These are phyloP conservation scores for Periphyllus acericola DNA, from an alignment of 2,888 invertebrate genomes.

Conservation along the genomic window DNA sequence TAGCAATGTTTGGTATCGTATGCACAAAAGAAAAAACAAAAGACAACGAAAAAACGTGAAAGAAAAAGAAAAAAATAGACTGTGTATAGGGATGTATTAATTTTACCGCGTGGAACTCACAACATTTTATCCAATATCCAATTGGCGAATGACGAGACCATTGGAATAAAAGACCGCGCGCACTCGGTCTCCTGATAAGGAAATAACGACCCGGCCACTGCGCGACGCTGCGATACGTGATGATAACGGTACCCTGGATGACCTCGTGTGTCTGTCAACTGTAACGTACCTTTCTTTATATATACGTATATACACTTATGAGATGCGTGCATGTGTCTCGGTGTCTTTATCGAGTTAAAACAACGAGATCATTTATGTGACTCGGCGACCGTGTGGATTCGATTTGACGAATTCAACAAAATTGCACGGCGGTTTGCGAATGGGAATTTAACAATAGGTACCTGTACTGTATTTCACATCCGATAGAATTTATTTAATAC, in stretches of 20 bases:
- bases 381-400: not conserved
- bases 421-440: not conserved
- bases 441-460: no score
- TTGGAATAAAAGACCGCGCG: slow-evolving; percentile 41
- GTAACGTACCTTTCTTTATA: not conserved
- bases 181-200: slow-evolving; percentile 57
- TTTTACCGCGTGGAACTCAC: slow-evolving; percentile 16
- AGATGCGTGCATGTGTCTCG: not conserved
- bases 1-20: not conserved
- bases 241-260: slow-evolving; percentile 61
- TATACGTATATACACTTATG: not conserved
- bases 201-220: slow-evolving; percentile 55
- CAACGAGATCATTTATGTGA: slow-evolving; percentile 1
- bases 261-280: slow-evolving; percentile 56
- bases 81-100: not conserved
- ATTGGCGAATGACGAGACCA: slow-evolving; percentile 40
- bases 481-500: no score
- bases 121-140: slow-evolving; percentile 39
- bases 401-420: not conserved
- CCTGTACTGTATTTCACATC: no score
- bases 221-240: not conserved
- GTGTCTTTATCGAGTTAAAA: slow-evolving; percentile 12
- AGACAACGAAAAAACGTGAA: not conserved
- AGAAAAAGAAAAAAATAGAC: not conserved
- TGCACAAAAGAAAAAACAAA: not conserved